Evolutionary conservation across 2,113 vertebrate species (phyloP).

Genomic region (Nothocercus nigrocapillus): DNA sequence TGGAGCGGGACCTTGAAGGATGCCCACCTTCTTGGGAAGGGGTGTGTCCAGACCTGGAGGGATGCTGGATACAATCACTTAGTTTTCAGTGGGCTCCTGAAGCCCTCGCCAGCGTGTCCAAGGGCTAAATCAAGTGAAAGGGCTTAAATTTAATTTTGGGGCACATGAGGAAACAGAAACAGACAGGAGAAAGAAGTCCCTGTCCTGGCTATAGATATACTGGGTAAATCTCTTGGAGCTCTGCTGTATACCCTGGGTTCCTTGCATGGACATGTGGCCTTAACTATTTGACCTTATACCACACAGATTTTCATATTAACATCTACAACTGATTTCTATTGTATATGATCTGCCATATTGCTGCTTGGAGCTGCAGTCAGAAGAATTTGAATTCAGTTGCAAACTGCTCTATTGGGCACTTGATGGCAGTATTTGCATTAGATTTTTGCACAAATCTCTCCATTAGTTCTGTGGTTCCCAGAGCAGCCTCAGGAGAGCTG

Average conservation of each 20-base stretch:
- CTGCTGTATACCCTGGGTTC: not conserved
- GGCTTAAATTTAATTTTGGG: not conserved
- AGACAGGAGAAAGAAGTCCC: not conserved
- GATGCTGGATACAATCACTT: fast-evolving
- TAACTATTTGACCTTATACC: not conserved
- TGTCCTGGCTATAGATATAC: not conserved
- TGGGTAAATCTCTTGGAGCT: not conserved
- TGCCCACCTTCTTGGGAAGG: fast-evolving
- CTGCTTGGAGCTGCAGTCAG: fast-evolving
- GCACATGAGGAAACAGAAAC: not conserved
- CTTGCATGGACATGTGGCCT: not conserved
- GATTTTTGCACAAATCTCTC: not conserved
- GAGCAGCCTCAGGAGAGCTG: fast-evolving
- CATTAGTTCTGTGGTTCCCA: not conserved
- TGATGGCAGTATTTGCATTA: constrained; percentile 71
- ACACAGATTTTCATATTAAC: fast-evolving
- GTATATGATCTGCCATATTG: not conserved
- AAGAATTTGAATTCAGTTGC: not conserved
- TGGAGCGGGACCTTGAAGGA: not conserved
- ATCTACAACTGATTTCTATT: fast-evolving
- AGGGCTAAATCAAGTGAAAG: not conserved
- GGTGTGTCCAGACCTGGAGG: fast-evolving
- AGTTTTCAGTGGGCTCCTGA: fast-evolving
- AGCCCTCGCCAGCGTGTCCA: not conserved
- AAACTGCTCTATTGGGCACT: constrained; percentile 11